Conservation (phyloP, 2,113 vertebrate genomes). For the Kryptolebias marmoratus region DNA sequence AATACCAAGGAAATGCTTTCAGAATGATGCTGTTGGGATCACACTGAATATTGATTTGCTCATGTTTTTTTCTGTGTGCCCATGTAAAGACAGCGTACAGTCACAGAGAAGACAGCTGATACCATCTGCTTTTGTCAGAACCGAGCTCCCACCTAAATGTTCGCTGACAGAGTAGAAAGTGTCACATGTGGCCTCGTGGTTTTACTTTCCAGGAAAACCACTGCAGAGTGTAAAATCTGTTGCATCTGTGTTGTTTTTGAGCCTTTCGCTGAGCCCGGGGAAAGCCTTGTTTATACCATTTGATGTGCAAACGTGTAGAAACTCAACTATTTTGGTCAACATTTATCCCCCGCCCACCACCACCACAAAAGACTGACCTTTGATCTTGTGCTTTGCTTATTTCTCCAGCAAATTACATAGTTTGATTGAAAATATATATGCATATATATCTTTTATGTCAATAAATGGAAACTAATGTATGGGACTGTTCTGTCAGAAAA, state of each 20-base stretch:
- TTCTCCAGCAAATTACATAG: not conserved
- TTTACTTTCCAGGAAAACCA: constrained; percentile 43
- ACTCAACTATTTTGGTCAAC: constrained; percentile 10
- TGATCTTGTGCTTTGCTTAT: not conserved
- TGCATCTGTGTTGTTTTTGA: constrained; percentile 1
- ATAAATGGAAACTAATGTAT: not conserved
- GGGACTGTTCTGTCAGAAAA: too few relatives aligned
- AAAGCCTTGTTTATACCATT: constrained; percentile 14
- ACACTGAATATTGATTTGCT: not conserved
- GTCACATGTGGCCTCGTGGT: constrained; percentile 37
- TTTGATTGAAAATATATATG: not conserved
- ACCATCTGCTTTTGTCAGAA: not conserved
- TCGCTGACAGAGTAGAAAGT: not conserved
- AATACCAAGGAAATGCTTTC: not conserved
- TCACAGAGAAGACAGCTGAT: not conserved
- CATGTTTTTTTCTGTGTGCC: too few relatives aligned
- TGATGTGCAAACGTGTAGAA: constrained; percentile 18
- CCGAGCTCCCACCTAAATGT: not conserved
- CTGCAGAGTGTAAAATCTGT: not conserved
- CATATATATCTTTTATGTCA: not conserved
- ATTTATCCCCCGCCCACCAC: not conserved
- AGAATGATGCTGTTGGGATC: not conserved
- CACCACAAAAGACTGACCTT: not conserved
- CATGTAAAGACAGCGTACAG: not conserved
- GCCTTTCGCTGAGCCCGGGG: not conserved